phyloP scores from a whole-genome alignment of 2,113 vertebrate species.

The Vanacampus margaritifer region DNA sequence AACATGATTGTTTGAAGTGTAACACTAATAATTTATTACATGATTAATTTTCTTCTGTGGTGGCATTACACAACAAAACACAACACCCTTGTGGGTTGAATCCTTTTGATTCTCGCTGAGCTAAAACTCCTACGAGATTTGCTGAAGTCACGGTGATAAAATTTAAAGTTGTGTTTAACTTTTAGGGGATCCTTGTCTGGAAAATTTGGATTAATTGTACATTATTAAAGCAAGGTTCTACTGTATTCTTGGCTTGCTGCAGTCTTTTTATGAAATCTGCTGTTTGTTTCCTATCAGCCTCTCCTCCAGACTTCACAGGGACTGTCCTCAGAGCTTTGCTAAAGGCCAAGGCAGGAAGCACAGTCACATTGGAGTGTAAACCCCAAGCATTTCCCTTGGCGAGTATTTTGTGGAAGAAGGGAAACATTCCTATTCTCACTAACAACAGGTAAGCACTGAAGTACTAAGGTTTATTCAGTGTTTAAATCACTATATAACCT shows the following conservation, averaged over 20 bases:
- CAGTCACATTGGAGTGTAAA: constrained; percentile 84
- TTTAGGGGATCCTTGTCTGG: neutral
- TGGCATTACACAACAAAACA: neutral
- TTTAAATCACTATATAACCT: neutral
- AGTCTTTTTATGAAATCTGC: constrained; percentile 33
- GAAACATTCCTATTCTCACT: constrained; percentile 77
- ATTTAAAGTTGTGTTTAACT: neutral
- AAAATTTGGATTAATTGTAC: too few species aligned
- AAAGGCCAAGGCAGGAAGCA: constrained; percentile 84
- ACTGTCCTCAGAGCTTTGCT: constrained; percentile 82
- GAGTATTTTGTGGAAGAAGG: constrained; percentile 85
- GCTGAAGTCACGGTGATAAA: neutral
- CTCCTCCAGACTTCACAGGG: constrained; percentile 87
- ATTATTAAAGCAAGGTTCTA: too few species aligned
- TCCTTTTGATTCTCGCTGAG: neutral
- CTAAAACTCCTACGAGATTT: neutral
- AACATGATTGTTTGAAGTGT: neutral
- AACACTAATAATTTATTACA: neutral
- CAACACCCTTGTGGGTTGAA: neutral
- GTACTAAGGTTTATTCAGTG: neutral
- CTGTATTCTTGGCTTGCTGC: neutral
- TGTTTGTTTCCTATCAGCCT: constrained; percentile 73
- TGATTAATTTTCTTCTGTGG: neutral
- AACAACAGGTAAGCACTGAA: constrained; percentile 76
- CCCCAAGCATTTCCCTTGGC: constrained; percentile 86